Evolutionary conservation across 2,797 vertebrate species (phyloP), one percentile per base, ranked within the genome.

Genomic region (Cichlasoma orientale): DNA sequence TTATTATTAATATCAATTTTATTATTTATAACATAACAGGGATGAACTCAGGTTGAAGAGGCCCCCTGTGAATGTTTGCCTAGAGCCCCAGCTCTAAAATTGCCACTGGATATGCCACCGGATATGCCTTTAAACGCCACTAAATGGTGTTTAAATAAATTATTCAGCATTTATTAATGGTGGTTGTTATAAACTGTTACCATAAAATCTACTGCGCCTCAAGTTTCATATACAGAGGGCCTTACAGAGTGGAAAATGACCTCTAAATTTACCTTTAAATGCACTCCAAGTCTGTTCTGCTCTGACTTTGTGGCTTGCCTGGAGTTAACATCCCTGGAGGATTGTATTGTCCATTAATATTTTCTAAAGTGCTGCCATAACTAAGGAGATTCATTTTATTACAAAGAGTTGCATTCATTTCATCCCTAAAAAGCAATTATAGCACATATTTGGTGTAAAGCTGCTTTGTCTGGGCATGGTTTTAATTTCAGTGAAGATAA

Each of bases 401-500:
- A 88, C 78, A 89, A 90, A 86, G 78, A 77, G 36, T 75, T 61
- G 71, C 76, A 63, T 87, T 89, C 74, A 87, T 91, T 93, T 93
- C 71, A 92, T 90, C 86, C 78, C 89, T 84, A 81, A 88, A 92
- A 92, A 91, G 88, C 82, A 93, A 93, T 94, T 90, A 91, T 83
- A 74, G 82, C 33, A 73, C 71, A 80, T 58, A 87, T 85, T 89
- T 86, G 54, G 84, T 82, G 69, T 84, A 88, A 92, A 93, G 88
- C 84, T 70, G 78, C 83, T 91, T 90, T 90, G 82, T 87, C 84
- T 82, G 73, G 79, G 56, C 56, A 75, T 59, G 83, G 78, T 88
- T 90, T 87, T 89, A 77, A 88, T 91, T 92, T 87, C 74, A 74
- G 29, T n/a, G 38, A 56, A 50, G 55, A 83, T 61, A 77, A 53